Conservation (phyloP, 1,140 invertebrate species). For the Xylocopa sonorina region DNA sequence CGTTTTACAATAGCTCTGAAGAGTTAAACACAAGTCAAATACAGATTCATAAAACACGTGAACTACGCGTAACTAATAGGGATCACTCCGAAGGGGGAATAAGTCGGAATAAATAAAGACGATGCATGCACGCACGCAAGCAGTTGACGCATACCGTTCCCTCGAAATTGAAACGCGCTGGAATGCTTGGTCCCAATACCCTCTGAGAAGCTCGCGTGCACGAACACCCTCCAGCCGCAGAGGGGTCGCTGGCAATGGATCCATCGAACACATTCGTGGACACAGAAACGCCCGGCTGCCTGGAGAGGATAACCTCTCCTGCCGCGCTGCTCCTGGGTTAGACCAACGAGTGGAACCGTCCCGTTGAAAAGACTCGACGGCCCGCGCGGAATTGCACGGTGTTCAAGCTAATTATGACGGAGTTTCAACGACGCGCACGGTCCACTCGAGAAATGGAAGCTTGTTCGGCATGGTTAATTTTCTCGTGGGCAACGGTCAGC, state of each 20-base stretch:
- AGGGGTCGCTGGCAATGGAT: background rate
- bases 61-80: too few species aligned
- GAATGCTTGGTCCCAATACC: conserved; percentile 1
- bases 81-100: too few species aligned
- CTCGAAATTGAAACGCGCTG: too few species aligned
- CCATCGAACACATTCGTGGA: background rate
- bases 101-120: too few species aligned
- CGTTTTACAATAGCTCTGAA: too few species aligned
- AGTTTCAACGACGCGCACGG: background rate
- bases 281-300: background rate
- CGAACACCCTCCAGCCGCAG: conserved; percentile 7
- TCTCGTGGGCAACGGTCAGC: background rate
- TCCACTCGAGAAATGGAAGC: background rate
- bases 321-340: too few species aligned
- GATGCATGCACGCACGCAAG: too few species aligned
- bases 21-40: too few species aligned
- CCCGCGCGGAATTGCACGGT: background rate
- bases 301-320: background rate
- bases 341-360: background rate
- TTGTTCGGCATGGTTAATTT: conserved; percentile 28
- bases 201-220: background rate
- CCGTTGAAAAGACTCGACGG: conserved; percentile 1
- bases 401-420: conserved; percentile 25
- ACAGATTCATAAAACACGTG: too few species aligned
- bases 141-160: too few species aligned